Base-by-base conservation (phyloP, 2,797 vertebrate genomes). In the Chloroceryle inda region DNA sequence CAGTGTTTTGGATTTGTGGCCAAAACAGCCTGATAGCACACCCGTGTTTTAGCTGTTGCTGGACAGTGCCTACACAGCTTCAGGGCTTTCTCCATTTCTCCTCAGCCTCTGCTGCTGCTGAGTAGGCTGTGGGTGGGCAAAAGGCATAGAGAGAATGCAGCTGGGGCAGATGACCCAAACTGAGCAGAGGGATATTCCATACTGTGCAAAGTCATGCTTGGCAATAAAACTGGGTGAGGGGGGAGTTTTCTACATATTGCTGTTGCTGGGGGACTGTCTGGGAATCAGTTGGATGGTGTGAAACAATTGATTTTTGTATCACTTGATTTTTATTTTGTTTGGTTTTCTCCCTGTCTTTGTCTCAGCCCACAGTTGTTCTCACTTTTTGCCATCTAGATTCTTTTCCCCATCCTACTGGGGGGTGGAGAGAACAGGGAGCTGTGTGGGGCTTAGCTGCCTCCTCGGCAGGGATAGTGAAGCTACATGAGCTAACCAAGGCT, bases 71-170 rank as follows among this genome's bases (percentile, higher is more conserved):
- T 35, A 35, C 13, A 13, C 27, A 61, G 40, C 62, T 31, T 68
- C 58, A 45, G 44, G 71, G 40, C 33, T 37, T 90, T 56, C 27
- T 82, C 42, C 0, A 0, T 35, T 66, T 62, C 52, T 92, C 10
- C 1, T 49, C 35, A 42, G 66, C 27, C 22, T 2, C 7, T 4
- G 3, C 13, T 11, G 5, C 33, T 1, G 8, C 42, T 21, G 27
- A 11, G 11, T 18, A 47, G 24, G 9, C 4, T 84, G 10, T 9
- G 19, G 23, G 23, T 35, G 44, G n/a, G 13, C n/a, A 35, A 13
- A n/a, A 26, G 31, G 44, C 16, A 33, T 31, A 35, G 63, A 17
- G 31, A 22, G 44, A 45, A 24, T 12, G 16, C 44, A 35, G 23
- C 42, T n/a, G 21, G 40, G 35, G 17, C 58, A 27, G 58, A 16